Percentiles rank a stretch among this genome's conserved stretches.
These are phyloP conservation scores for Hipparchia sbordonii DNA, from an alignment of 2,888 invertebrate genomes.

Conservation along the genomic window DNA sequence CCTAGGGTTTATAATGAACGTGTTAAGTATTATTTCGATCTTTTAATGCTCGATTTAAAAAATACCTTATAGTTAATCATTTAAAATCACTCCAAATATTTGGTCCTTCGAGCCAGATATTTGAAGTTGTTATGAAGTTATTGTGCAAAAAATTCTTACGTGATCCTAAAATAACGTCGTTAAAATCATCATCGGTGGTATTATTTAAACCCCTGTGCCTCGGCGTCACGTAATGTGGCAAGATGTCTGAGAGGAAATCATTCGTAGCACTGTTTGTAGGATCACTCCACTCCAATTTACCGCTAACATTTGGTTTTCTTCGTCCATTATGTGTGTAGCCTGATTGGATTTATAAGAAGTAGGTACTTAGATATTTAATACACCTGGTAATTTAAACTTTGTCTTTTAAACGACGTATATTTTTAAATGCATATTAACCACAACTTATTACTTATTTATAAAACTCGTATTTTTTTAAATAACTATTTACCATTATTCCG, in stretches of 20 bases:
- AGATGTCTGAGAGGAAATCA: slow-evolving; percentile 70
- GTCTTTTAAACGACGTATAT: background rate
- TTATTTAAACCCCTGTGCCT: slow-evolving; percentile 59
- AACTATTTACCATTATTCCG: slow-evolving; percentile 54
- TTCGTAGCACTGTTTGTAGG: slow-evolving; percentile 55
- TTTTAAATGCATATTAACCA: too few species aligned
- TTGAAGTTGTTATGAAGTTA: background rate
- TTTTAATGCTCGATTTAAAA: too few species aligned
- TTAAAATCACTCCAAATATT: too few species aligned
- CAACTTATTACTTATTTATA: background rate
- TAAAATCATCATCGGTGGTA: slow-evolving; percentile 66
- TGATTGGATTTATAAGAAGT: slow-evolving; percentile 29
- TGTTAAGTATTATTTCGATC: background rate
- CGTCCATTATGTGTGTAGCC: slow-evolving; percentile 57
- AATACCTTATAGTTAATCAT: too few species aligned
- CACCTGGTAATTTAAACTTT: background rate
- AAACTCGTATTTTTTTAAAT: background rate
- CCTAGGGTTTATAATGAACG: slow-evolving; percentile 20
- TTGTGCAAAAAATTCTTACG: slow-evolving; percentile 31
- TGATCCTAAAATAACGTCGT: slow-evolving; percentile 68
- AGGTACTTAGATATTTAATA: background rate
- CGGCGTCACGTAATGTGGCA: slow-evolving; percentile 77
- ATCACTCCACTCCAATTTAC: slow-evolving; percentile 64
- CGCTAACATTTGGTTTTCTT: slow-evolving; percentile 54
- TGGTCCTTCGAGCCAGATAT: background rate